Base-by-base conservation (phyloP, 2,888 invertebrate species). In the Malthinus flaveolus region DNA sequence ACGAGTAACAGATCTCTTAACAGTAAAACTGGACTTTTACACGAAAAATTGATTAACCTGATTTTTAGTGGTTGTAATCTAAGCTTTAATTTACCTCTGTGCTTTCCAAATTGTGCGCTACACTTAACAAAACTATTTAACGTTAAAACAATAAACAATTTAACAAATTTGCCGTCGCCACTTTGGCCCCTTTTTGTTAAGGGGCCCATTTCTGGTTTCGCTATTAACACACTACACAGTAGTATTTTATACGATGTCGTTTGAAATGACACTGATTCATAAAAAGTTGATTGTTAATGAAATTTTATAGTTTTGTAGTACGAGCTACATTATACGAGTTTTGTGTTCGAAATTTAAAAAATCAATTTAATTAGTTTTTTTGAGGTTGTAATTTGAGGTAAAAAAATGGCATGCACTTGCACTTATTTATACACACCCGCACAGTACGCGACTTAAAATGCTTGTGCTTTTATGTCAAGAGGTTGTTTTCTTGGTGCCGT, bases 381-480 rank as follows among this genome's bases (percentile, higher is more conserved):
- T 12, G 8, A 11, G 8, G 4, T 39, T 12, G n/a, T n/a, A n/a
- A n/a, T 39, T 39, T 45, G 23, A 45, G 8, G 4, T 13, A 6
- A 31, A 31, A n/a, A 55, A 23, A 23, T 23, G 23, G 23, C 5
- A 57, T 57, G 51, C 50, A 51, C 50, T 37, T 50, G 49, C 50
- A 36, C 47, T 57, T 42, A 32, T 44, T 52, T 13, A 37, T 37
- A 42, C 23, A 23, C 60, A 58, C 64, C 62, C 61, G 64, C 61
- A 55, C 62, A 13, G 51, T 52, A 37, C 58, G 53, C 62, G 54
- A 46, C 58, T 51, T 52, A 48, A 49, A 56, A 59, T 59, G 57
- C 56, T 53, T 57, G 56, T 64, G 65, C 39, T 66, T 33, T 60
- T 63, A 57, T 63, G 63, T 57, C 64, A 59, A 62, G 65, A 56